phyloP scores from a whole-genome alignment of 2,797 vertebrate species.

The Potorous gilbertii region DNA sequence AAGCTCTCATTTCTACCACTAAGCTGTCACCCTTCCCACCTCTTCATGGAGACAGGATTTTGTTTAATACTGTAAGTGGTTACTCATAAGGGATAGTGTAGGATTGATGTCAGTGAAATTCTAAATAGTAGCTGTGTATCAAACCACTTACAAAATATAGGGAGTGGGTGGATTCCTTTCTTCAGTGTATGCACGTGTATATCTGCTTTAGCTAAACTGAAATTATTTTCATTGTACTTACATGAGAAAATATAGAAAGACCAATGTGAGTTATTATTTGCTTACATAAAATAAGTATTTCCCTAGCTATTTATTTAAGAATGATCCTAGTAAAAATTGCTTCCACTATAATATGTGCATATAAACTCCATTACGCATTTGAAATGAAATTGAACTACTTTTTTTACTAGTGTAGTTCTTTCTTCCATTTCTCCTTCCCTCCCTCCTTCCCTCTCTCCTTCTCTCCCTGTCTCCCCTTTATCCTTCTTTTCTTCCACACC shows the following conservation, averaged over 20 bases:
- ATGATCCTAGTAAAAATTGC: background rate
- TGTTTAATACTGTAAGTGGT: background rate
- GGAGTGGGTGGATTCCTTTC: background rate
- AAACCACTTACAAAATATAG: background rate
- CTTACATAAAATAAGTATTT: background rate
- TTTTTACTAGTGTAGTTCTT: background rate
- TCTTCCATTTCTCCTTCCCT: background rate
- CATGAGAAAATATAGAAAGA: background rate
- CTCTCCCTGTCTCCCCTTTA: too few species aligned
- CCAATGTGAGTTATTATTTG: background rate
- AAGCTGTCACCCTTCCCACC: background rate
- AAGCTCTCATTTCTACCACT: background rate
- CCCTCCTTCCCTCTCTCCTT: background rate
- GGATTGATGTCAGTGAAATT: background rate
- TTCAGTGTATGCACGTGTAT: background rate
- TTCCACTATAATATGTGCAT: background rate
- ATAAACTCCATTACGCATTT: background rate
- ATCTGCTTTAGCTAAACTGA: background rate
- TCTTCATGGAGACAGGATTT: slow-evolving; percentile 2
- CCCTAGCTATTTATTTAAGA: background rate
- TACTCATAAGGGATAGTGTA: background rate
- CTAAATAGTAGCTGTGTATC: background rate
- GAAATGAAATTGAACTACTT: background rate
- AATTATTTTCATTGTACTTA: background rate
- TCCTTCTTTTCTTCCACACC: background rate